These are phyloP conservation scores for Apodemia mormo DNA, from an alignment of 2,888 invertebrate species.

Conservation along the genomic window DNA sequence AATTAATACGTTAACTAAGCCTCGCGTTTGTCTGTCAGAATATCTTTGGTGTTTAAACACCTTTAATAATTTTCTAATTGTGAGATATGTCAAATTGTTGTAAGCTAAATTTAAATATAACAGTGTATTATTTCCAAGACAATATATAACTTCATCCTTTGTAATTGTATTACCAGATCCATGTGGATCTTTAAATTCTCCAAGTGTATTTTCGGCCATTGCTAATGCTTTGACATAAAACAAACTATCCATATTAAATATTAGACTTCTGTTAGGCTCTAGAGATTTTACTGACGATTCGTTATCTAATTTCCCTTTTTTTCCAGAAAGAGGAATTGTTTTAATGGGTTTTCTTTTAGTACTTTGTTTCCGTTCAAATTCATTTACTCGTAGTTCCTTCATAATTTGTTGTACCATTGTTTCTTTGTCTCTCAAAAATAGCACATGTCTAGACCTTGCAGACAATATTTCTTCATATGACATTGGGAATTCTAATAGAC, in stretches of 20 bases:
- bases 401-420: slow-evolving; percentile 39
- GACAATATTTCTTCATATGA: slow-evolving; percentile 45
- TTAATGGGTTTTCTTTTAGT: slow-evolving; percentile 37
- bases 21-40: slow-evolving; percentile 41
- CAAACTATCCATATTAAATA: slow-evolving; percentile 35
- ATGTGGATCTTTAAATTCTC: slow-evolving; percentile 49
- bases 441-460: slow-evolving; percentile 41
- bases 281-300: slow-evolving; percentile 40
- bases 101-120: slow-evolving; percentile 56
- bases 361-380: slow-evolving; percentile 38
- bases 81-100: slow-evolving; percentile 49
- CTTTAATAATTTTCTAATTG: slow-evolving; percentile 46
- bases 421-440: slow-evolving; percentile 46
- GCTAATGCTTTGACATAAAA: slow-evolving; percentile 46
- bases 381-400: slow-evolving; percentile 40
- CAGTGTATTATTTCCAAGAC: slow-evolving; percentile 54
- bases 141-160: slow-evolving; percentile 42
- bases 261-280: slow-evolving; percentile 36
- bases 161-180: slow-evolving; percentile 37
- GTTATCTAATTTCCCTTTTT: slow-evolving; percentile 43
- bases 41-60: slow-evolving; percentile 49
- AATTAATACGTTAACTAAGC: slow-evolving; percentile 52
- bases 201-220: slow-evolving; percentile 43
- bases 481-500: slow-evolving; percentile 49
- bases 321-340: slow-evolving; percentile 25